phyloP scores from a whole-genome alignment of 2,113 vertebrate species.

The Rissa tridactyla region DNA sequence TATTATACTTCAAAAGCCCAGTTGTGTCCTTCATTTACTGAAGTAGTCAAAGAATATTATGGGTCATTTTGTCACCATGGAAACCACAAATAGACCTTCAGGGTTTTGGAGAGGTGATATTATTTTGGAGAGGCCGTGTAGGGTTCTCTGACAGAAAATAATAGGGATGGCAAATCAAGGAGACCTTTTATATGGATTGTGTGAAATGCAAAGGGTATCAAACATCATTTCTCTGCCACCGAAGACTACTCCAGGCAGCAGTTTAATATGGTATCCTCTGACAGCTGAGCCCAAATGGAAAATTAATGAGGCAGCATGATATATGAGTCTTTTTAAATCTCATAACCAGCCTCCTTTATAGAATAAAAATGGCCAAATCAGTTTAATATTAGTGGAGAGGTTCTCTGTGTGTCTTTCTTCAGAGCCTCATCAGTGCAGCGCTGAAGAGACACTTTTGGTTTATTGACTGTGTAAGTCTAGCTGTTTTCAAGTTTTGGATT shows the following conservation, averaged over 20 bases:
- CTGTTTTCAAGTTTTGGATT: slow-evolving; percentile 3
- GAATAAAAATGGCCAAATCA: slow-evolving; percentile 72
- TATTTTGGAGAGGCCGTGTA: slow-evolving; percentile 59
- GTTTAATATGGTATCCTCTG: slow-evolving; percentile 58
- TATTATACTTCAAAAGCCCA: slow-evolving; percentile 54
- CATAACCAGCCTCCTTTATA: slow-evolving; percentile 65
- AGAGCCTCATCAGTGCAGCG: background rate
- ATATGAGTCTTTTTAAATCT: slow-evolving; percentile 65
- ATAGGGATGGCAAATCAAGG: slow-evolving; percentile 71
- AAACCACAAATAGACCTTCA: slow-evolving; percentile 68
- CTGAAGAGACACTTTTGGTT: slow-evolving; percentile 44
- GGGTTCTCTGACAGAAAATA: slow-evolving; percentile 56
- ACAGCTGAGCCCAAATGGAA: slow-evolving; percentile 70
- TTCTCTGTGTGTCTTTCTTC: slow-evolving; percentile 38
- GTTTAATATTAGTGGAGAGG: slow-evolving; percentile 66
- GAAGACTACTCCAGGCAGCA: slow-evolving; percentile 64
- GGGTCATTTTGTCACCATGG: slow-evolving; percentile 67
- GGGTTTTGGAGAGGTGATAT: slow-evolving; percentile 62
- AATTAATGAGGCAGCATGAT: slow-evolving; percentile 68
- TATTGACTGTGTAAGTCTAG: background rate
- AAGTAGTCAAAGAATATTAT: slow-evolving; percentile 66
- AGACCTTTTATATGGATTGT: slow-evolving; percentile 56
- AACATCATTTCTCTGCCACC: slow-evolving; percentile 50
- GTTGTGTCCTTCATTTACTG: slow-evolving; percentile 57
- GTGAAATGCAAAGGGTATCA: slow-evolving; percentile 56